A percentile compares a stretch with the other conserved stretches of the same genome.
phyloP scores from a whole-genome alignment of 2,797 vertebrate genomes.

The Cossypha heuglini region DNA sequence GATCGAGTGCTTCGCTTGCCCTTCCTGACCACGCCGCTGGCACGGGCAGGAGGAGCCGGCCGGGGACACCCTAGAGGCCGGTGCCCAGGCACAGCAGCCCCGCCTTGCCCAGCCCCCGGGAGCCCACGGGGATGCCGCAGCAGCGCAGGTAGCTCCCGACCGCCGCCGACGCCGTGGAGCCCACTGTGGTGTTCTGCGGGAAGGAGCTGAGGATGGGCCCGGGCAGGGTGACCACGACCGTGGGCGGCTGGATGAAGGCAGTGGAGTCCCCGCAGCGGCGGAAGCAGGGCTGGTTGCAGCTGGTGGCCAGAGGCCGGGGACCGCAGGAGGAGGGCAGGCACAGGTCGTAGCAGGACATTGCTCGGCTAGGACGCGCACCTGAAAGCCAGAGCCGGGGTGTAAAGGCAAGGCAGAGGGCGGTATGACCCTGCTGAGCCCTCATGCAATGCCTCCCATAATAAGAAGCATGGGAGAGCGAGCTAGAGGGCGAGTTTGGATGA shows the following conservation, averaged over 20 bases:
- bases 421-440: neutral
- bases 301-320: conserved; percentile 13
- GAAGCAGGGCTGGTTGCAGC: conserved; percentile 52
- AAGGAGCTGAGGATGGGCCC: conserved; percentile 63
- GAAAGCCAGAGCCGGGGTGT: neutral
- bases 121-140: conserved; percentile 1
- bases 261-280: conserved; percentile 35
- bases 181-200: neutral
- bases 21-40: neutral
- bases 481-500: neutral
- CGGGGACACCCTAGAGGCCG: neutral
- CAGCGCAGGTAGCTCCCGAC: conserved; percentile 33
- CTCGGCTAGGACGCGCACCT: neutral
- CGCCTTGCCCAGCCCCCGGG: neutral
- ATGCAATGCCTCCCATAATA: fast-evolving
- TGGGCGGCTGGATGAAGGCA: conserved; percentile 21
- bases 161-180: neutral
- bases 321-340: conserved; percentile 23
- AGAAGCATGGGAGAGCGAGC: neutral
- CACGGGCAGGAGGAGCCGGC: fast-evolving
- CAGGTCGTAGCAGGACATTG: conserved; percentile 51
- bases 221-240: neutral
- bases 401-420: neutral
- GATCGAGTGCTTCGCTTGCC: neutral
- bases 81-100: conserved; percentile 22